Conservation (phyloP, 2,113 vertebrate species). For the Nothobranchius kuhntae region DNA sequence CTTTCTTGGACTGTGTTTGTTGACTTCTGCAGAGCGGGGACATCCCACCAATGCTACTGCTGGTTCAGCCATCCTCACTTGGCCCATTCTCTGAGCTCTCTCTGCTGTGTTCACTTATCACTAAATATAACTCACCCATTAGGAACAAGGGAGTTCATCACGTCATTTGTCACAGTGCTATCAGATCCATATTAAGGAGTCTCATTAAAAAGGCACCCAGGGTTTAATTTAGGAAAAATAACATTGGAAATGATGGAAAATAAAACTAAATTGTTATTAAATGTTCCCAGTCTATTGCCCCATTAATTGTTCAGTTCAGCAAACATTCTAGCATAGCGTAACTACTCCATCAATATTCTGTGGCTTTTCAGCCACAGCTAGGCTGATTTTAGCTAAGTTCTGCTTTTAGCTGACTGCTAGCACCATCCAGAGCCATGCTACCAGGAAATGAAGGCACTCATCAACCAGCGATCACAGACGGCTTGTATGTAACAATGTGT, state of each 20-base stretch:
- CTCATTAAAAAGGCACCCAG: not conserved
- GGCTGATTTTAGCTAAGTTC: not conserved
- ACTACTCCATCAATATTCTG: no score
- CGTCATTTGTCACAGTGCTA: not conserved
- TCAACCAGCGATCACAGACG: conserved; percentile 42
- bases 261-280: no score
- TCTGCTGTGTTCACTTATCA: not conserved
- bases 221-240: not conserved
- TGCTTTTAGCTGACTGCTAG: not conserved
- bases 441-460: conserved; percentile 38
- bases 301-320: no score
- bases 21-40: not conserved
- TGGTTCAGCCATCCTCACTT: no score
- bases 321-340: no score
- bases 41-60: not conserved
- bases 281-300: no score
- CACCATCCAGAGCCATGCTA: not conserved
- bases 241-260: not conserved
- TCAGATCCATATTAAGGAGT: not conserved
- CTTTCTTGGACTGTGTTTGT: no score
- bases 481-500: conserved; percentile 32
- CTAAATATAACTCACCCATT: not conserved
- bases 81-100: not conserved
- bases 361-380: no score
- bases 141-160: not conserved